Percentiles rank a stretch among this genome's conserved stretches.
Conservation (phyloP, 2,888 invertebrate species). For the Rhingia campestris region DNA sequence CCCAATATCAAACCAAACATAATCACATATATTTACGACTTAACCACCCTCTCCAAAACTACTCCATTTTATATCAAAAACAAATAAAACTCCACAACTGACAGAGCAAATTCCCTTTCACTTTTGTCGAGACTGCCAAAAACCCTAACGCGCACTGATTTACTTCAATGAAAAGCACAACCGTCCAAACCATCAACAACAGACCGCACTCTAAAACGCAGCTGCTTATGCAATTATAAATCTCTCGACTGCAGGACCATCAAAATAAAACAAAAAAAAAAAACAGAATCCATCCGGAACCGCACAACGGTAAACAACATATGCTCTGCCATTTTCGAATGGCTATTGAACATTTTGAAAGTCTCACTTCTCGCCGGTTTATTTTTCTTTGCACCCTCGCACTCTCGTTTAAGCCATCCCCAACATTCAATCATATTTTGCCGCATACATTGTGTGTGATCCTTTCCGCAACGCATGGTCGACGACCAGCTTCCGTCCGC, state of each 20-base stretch:
- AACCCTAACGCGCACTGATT: no score
- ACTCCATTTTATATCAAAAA: no score
- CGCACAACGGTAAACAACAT: conserved; percentile 60
- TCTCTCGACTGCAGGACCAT: conserved; percentile 27
- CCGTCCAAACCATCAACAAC: conserved; percentile 30
- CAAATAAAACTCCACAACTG: no score
- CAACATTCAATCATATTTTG: conserved; percentile 63
- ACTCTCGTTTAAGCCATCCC: conserved; percentile 16
- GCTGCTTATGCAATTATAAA: conserved; percentile 64
- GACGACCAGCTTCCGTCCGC: conserved; percentile 9
- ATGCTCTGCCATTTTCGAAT: conserved; percentile 57
- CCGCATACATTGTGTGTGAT: conserved; percentile 30
- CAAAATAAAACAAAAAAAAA: conserved; percentile 4
- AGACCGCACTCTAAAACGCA: conserved; percentile 65
- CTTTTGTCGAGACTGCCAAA: no score
- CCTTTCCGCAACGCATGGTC: conserved; percentile 38
- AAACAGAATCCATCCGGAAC: not conserved
- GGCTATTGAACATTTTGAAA: conserved; percentile 56
- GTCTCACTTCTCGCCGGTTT: conserved; percentile 61
- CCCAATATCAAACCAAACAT: no score
- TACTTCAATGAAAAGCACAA: no score
- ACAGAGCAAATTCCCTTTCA: no score
- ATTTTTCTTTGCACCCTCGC: conserved; percentile 26
- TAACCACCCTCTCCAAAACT: no score
- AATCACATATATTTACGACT: no score